phyloP scores from a whole-genome alignment of 1,140 invertebrate genomes.

The Atta colombica region DNA sequence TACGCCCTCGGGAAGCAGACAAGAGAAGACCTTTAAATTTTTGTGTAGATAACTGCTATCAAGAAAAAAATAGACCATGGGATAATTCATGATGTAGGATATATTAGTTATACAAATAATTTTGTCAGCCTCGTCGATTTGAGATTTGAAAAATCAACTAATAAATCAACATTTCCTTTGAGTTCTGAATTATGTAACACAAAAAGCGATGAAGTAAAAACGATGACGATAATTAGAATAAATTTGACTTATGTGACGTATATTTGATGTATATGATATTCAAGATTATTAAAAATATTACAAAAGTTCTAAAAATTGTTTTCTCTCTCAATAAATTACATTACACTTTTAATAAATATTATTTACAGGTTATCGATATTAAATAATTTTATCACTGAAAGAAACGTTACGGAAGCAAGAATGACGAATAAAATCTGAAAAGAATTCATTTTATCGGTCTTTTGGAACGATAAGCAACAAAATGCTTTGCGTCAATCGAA shows the following conservation, averaged over 20 bases:
- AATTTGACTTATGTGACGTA: background rate
- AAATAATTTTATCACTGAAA: background rate
- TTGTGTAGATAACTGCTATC: background rate
- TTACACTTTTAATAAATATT: background rate
- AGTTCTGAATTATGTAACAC: background rate
- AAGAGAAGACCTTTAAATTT: background rate
- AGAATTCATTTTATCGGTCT: conserved; percentile 8
- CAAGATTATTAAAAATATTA: background rate
- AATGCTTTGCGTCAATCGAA: background rate
- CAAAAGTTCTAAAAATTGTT: background rate
- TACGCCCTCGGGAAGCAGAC: background rate
- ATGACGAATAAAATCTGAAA: background rate
- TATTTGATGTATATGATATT: background rate
- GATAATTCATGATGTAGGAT: conserved; percentile 3
- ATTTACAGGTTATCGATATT: background rate
- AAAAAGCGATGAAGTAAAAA: background rate
- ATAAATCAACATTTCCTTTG: background rate
- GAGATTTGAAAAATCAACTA: background rate
- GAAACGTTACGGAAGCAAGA: background rate
- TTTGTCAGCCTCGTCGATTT: background rate
- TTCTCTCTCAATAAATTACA: background rate
- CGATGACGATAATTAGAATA: background rate
- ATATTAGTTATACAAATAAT: background rate
- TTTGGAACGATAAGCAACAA: background rate
- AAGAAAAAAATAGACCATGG: background rate